Evolutionary conservation across 2,888 invertebrate genomes (phyloP).

Genomic region (Pegoplata infirma): DNA sequence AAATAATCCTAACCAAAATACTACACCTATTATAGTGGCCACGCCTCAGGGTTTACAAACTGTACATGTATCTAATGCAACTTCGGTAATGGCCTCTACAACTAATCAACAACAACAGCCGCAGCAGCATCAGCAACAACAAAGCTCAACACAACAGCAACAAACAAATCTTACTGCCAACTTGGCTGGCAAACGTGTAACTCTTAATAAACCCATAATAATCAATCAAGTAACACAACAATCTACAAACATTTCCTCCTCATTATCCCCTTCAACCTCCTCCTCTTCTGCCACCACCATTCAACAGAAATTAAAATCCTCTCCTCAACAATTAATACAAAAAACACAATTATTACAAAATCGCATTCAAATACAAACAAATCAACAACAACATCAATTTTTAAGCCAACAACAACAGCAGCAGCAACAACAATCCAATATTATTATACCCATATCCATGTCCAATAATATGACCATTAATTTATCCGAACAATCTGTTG

Average conservation of each 20-base stretch:
- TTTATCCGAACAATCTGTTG: slow-evolving; percentile 9
- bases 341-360: slow-evolving; percentile 55
- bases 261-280: slow-evolving; percentile 19
- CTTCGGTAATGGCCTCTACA: slow-evolving; percentile 61
- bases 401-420: slow-evolving; percentile 60
- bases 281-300: slow-evolving; percentile 44
- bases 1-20: slow-evolving; percentile 42
- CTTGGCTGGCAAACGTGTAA: slow-evolving; percentile 68
- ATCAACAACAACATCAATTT: slow-evolving; percentile 38
- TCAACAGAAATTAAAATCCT: slow-evolving; percentile 46
- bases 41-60: slow-evolving; percentile 76
- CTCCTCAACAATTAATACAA: slow-evolving; percentile 52
- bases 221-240: slow-evolving; percentile 68
- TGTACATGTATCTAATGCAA: slow-evolving; percentile 74
- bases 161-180: slow-evolving; percentile 57
- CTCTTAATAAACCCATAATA: slow-evolving; percentile 73
- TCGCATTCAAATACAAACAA: slow-evolving; percentile 55
- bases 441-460: slow-evolving; percentile 69
- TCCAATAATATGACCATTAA: slow-evolving; percentile 53
- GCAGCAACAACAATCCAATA: slow-evolving; percentile 66
- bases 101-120: slow-evolving; percentile 36
- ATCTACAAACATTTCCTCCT: not conserved
- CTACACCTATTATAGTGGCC: slow-evolving; percentile 74
- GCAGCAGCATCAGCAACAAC: slow-evolving; percentile 50
- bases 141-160: slow-evolving; percentile 42